Conservation (phyloP, 2,888 invertebrate species). For the Neoaliturus tenellus region DNA sequence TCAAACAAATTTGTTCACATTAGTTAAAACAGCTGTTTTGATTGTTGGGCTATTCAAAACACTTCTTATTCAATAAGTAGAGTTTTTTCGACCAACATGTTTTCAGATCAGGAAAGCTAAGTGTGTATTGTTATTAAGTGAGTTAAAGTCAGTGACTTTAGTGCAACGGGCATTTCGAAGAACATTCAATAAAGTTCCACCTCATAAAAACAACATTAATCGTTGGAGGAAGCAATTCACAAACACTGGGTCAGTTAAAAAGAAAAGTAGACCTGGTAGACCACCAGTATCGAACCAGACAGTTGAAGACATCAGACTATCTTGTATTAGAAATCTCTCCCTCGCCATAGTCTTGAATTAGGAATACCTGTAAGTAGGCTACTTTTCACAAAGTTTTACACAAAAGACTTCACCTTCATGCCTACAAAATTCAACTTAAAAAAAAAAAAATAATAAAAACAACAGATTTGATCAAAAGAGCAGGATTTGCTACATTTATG, state of each 20-base stretch:
- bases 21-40: no score
- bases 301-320: background rate
- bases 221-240: background rate
- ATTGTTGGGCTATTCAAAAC: no score
- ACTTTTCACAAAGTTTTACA: background rate
- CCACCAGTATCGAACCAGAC: background rate
- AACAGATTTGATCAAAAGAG: background rate
- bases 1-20: no score
- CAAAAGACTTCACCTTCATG: no score
- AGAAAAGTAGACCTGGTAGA: background rate
- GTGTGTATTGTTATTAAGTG: background rate
- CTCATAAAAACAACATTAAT: background rate
- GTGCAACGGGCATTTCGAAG: background rate
- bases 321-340: background rate
- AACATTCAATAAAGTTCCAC: background rate
- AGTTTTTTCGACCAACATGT: no score
- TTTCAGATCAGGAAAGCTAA: background rate
- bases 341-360: background rate
- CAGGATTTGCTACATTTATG: conserved; percentile 1
- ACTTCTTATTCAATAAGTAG: no score
- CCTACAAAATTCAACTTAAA: background rate
- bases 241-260: background rate
- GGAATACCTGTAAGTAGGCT: background rate
- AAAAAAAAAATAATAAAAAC: background rate
- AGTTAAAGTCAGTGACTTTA: background rate